Evolutionary conservation across 2,113 vertebrate genomes (phyloP), one percentile per base, ranked within the genome.

Genomic region (Chinchilla lanigera): DNA sequence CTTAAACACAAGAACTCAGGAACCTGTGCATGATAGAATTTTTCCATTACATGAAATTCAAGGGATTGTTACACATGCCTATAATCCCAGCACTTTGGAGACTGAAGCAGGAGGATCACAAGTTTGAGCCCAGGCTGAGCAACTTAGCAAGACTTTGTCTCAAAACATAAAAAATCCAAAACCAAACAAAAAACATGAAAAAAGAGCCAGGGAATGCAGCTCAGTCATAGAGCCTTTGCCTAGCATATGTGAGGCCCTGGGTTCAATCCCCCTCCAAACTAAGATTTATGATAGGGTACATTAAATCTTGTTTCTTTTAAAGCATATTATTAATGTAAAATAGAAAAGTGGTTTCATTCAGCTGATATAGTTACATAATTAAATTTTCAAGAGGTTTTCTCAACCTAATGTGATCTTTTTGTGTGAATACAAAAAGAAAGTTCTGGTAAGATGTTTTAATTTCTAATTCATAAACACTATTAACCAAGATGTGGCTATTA

Each of bases 311-410:
- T 50, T 96, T 85, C 41, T 89, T 85, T 83, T 73, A 93, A 82
- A 93, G 88, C 20, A 41, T 47, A 35, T 92, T 90, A 90, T 92
- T 87, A 67, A 61, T 89, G 24, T 7, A 93, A 60, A 67, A 83
- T 38, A 71, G 26, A 56, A 89, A 89, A 2, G 38, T 58, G 30
- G 60, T 89, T 93, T 96, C 69, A 84, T 33, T 63, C 33, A 44
- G 50, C 47, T 52, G 47, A 5, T 47, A 90, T 44, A 50, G 22
- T 96, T 71, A 86, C 47, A 16, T 35, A 96, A 71, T 81, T 87
- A 96, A 94, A 88, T 8, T 82, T 92, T n/a, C 61, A 20, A 87
- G 52, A 88, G 28, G 56, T 28, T 75, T 58, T 61, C n/a, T 10
- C 8, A 52, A 85, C 20, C 60, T 92, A 89, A 78, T 93, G 38